Evolutionary conservation across 2,113 vertebrate genomes (phyloP).

Genomic region (Eleginops maclovinus): DNA sequence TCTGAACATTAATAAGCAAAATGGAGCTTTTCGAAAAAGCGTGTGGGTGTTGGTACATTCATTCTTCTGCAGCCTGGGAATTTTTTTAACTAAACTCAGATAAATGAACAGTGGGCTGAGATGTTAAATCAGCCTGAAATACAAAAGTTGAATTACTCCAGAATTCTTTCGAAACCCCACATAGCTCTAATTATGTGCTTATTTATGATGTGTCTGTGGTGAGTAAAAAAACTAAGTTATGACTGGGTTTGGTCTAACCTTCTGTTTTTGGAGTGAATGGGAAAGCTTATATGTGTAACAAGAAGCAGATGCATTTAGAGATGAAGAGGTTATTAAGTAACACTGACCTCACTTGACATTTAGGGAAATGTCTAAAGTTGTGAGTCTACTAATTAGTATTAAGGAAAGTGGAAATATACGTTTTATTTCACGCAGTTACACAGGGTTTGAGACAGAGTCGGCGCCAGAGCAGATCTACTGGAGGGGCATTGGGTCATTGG

Average conservation of each 20-base stretch:
- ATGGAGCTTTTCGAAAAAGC: background rate
- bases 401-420: background rate
- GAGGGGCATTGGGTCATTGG: no score
- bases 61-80: conserved; percentile 6
- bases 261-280: background rate
- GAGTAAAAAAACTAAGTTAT: no score
- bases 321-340: background rate
- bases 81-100: conserved; percentile 3
- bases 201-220: conserved; percentile 38
- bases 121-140: conserved; percentile 31
- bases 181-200: conserved; percentile 32
- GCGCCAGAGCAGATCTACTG: no score
- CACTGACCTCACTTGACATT: conserved; percentile 1
- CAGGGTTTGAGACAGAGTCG: background rate
- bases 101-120: conserved; percentile 6
- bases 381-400: background rate
- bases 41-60: background rate
- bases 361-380: background rate
- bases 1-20: background rate
- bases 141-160: conserved; percentile 44
- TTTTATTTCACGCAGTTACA: background rate
- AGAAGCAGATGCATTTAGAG: conserved; percentile 8
- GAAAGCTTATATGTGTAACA: background rate
- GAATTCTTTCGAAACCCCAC: conserved; percentile 12
- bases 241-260: background rate